Percentiles rank a stretch among this genome's conserved stretches.
Conservation (phyloP, 2,113 vertebrate genomes). For the Gasterosteus nipponicus region DNA sequence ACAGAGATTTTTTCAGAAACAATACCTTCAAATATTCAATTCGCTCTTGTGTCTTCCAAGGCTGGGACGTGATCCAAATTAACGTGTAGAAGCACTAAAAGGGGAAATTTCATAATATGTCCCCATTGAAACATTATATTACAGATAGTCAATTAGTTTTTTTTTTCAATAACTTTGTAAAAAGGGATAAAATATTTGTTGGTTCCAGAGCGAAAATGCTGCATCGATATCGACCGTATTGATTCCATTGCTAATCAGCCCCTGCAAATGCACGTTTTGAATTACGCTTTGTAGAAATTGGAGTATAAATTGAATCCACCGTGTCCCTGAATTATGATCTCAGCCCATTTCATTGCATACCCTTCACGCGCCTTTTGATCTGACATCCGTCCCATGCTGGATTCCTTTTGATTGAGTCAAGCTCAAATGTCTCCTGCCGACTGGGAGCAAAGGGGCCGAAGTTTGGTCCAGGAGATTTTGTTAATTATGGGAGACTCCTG, state of each 20-base stretch:
- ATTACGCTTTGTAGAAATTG: slow-evolving; percentile 20
- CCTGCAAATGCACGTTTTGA: slow-evolving; percentile 15
- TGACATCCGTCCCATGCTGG: slow-evolving; percentile 59
- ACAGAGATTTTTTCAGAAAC: no score
- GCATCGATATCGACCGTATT: not conserved
- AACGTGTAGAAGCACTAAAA: no score
- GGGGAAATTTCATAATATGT: no score
- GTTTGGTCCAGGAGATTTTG: slow-evolving; percentile 25
- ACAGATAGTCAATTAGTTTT: not conserved
- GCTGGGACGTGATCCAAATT: no score
- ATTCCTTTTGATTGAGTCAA: slow-evolving; percentile 66
- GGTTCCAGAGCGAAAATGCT: not conserved
- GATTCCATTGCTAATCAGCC: not conserved
- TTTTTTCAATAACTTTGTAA: not conserved
- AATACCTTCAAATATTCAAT: no score
- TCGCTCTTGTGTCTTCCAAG: no score
- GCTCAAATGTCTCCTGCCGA: slow-evolving; percentile 42
- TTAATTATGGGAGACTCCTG: slow-evolving; percentile 20
- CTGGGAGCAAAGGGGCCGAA: slow-evolving; percentile 7
- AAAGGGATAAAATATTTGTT: not conserved
- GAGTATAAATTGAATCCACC: slow-evolving; percentile 44
- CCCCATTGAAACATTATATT: not conserved
- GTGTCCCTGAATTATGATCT: slow-evolving; percentile 43
- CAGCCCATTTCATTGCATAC: slow-evolving; percentile 41
- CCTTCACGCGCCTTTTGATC: slow-evolving; percentile 60